These are phyloP conservation scores for Adoxophyes honmai DNA, from an alignment of 1,140 invertebrate genomes.

Conservation along the genomic window DNA sequence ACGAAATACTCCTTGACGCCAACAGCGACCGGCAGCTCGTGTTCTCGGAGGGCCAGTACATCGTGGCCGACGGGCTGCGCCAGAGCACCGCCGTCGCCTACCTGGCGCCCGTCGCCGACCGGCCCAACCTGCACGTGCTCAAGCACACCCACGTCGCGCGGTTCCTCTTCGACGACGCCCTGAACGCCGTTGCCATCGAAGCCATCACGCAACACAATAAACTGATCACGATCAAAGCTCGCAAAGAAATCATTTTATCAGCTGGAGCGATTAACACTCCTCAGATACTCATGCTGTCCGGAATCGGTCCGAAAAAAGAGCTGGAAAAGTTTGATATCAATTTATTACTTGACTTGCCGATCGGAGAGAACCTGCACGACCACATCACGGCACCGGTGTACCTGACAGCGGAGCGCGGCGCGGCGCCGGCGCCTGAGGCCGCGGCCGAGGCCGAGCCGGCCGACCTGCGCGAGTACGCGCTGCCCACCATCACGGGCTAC, in stretches of 20 bases:
- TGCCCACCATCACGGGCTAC: not conserved
- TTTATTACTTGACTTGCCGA: slow-evolving; percentile 71
- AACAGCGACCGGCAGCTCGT: not conserved
- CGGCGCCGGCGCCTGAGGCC: not conserved
- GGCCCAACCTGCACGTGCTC: not conserved
- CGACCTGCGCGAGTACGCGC: not conserved
- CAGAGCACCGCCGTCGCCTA: not conserved
- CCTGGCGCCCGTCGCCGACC: not conserved
- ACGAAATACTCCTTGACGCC: not conserved
- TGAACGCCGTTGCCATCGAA: not conserved
- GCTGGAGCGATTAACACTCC: slow-evolving; percentile 71
- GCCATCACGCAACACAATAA: slow-evolving; percentile 8
- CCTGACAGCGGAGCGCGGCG: not conserved
- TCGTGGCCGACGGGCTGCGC: not conserved
- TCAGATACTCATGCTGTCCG: slow-evolving; percentile 79
- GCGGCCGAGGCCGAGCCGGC: not conserved
- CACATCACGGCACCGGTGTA: slow-evolving; percentile 43
- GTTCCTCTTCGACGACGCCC: not conserved
- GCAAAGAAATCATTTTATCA: slow-evolving; percentile 79
- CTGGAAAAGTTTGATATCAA: slow-evolving; percentile 50
- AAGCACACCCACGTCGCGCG: not conserved
- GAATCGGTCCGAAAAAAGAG: slow-evolving; percentile 76
- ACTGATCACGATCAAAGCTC: slow-evolving; percentile 55
- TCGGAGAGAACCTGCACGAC: slow-evolving; percentile 79
- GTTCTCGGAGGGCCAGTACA: slow-evolving; percentile 3